Conservation (phyloP, 2,113 vertebrate species). For the Phylloscopus trochilus region DNA sequence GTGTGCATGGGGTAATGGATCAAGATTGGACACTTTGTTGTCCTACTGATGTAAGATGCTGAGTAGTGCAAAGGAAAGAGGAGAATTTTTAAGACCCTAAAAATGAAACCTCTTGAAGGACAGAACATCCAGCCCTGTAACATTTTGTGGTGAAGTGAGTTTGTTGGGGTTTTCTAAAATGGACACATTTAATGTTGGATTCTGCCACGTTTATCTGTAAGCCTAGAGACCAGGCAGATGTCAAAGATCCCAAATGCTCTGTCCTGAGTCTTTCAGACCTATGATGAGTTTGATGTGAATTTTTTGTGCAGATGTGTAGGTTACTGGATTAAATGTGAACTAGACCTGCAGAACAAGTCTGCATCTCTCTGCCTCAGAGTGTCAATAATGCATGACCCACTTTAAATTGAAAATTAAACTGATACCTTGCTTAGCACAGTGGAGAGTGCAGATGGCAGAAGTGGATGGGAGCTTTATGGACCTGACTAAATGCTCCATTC, state of each 20-base stretch:
- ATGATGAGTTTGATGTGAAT: background rate
- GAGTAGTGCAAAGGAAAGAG: background rate
- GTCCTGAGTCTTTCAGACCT: background rate
- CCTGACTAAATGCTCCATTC: conserved; percentile 38
- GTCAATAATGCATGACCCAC: background rate
- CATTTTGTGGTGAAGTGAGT: background rate
- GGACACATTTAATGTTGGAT: background rate
- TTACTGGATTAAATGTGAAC: background rate
- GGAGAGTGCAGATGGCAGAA: background rate
- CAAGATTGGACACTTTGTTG: background rate
- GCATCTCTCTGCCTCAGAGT: background rate
- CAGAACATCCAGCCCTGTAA: background rate
- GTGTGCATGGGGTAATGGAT: background rate
- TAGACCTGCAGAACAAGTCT: background rate
- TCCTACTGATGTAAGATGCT: background rate
- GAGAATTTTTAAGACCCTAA: background rate
- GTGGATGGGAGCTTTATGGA: background rate
- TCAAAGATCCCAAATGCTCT: background rate
- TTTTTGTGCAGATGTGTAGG: background rate
- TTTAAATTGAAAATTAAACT: background rate
- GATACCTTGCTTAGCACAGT: background rate
- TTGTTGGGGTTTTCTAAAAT: background rate
- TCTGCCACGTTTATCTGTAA: accelerated
- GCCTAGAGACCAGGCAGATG: background rate
- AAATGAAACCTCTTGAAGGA: background rate